These are phyloP conservation scores for Homarus gammarus DNA, from an alignment of 2,888 invertebrate species.

Conservation along the genomic window DNA sequence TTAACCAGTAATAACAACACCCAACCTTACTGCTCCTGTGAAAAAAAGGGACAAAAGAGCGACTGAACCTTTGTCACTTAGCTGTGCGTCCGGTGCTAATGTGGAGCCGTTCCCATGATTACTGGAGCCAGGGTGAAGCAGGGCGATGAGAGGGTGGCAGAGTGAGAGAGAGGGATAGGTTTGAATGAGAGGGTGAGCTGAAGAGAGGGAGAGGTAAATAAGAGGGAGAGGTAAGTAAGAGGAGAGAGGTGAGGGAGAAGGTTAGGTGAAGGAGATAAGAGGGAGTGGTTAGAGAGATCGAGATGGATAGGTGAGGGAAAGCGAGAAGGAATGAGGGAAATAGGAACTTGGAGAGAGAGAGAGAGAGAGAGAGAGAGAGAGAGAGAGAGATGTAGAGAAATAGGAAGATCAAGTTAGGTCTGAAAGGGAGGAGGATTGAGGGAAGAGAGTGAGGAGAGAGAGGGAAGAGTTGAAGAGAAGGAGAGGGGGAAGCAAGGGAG, in stretches of 20 bases:
- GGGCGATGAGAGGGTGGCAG: background rate
- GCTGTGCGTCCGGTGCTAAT: background rate
- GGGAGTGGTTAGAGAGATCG: too few relatives aligned
- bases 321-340: background rate
- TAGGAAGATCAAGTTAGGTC: too few relatives aligned
- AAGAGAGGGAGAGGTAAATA: background rate
- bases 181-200: background rate
- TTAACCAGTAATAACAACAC: background rate
- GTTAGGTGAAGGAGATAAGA: too few relatives aligned
- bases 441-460: background rate
- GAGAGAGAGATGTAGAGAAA: background rate
- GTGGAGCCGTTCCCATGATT: background rate
- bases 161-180: background rate
- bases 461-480: background rate
- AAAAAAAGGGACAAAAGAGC: background rate
- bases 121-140: background rate
- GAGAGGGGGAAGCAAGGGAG: background rate
- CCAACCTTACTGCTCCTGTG: background rate
- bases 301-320: background rate
- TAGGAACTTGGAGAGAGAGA: background rate
- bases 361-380: background rate
- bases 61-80: slow-evolving; percentile 1
- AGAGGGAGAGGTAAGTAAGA: background rate
- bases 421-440: background rate
- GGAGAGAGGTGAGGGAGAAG: too few relatives aligned